Conservation (phyloP, 2,888 invertebrate species). For the Pinctada fucata region DNA sequence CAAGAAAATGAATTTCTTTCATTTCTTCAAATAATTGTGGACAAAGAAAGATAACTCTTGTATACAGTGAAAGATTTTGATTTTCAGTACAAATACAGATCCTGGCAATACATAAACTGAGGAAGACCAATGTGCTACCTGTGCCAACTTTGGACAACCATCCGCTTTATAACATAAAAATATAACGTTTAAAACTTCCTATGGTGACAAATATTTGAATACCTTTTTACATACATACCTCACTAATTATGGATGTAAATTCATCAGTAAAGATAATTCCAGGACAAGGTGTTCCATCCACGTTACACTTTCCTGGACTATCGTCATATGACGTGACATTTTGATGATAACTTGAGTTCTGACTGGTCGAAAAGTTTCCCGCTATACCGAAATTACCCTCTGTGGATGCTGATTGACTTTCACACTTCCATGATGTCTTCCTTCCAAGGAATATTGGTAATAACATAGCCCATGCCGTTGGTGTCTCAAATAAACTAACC, state of each 20-base stretch:
- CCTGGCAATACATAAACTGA: no score
- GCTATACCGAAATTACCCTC: not conserved
- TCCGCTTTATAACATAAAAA: no score
- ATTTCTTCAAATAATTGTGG: no score
- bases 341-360: not conserved
- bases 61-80: no score
- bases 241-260: conserved; percentile 68
- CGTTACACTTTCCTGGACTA: conserved; percentile 39
- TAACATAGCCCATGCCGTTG: conserved; percentile 74
- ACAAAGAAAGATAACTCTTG: no score
- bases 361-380: not conserved
- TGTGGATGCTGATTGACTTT: conserved; percentile 27
- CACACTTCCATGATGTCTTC: conserved; percentile 62
- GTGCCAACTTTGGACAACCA: no score
- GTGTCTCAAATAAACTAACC: conserved; percentile 73
- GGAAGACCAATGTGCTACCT: no score
- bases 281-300: conserved; percentile 44
- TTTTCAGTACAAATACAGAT: no score
- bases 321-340: conserved; percentile 28
- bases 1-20: no score
- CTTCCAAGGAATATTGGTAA: conserved; percentile 69
- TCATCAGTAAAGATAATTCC: conserved; percentile 51
- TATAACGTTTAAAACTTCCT: no score
- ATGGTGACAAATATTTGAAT: not conserved
- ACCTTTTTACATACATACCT: conserved; percentile 56